Percentiles rank a stretch among this genome's conserved stretches.
These are phyloP conservation scores for Nyctereutes procyonoides DNA, from an alignment of 2,113 vertebrate genomes.

Conservation along the genomic window DNA sequence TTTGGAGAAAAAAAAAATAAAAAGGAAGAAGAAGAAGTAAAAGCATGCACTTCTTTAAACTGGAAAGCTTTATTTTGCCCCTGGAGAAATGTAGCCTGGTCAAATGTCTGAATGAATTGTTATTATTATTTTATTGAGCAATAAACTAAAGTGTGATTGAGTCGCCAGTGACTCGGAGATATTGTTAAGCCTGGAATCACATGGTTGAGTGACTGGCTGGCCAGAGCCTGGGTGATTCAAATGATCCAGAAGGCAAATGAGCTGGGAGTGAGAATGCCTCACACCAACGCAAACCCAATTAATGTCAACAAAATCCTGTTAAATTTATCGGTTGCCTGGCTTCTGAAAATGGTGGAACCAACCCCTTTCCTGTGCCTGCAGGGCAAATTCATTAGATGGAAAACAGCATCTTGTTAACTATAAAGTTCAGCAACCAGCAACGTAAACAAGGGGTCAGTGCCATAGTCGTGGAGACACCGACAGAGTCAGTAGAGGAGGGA, in stretches of 20 bases:
- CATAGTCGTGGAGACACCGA: not conserved
- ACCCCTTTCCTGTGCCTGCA: conserved; percentile 79
- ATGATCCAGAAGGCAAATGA: conserved; percentile 73
- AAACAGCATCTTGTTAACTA: conserved; percentile 72
- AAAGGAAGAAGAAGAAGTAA: conserved; percentile 57
- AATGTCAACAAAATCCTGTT: conserved; percentile 76
- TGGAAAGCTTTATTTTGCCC: conserved; percentile 79
- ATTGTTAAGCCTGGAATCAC: conserved; percentile 83
- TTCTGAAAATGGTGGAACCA: conserved; percentile 69
- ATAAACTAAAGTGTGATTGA: conserved; percentile 81
- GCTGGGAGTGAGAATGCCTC: conserved; percentile 77
- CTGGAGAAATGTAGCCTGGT: conserved; percentile 70
- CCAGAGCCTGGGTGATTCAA: conserved; percentile 70
- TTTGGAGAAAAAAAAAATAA: conserved; percentile 37
- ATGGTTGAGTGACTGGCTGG: conserved; percentile 80
- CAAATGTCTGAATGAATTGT: conserved; percentile 76
- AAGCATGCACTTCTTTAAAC: conserved; percentile 70
- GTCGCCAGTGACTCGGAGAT: conserved; percentile 78
- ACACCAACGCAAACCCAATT: conserved; percentile 82
- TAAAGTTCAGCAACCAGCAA: not conserved
- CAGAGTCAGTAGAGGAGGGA: not conserved
- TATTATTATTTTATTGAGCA: conserved; percentile 84
- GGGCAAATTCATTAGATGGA: conserved; percentile 80
- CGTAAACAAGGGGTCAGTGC: not conserved
- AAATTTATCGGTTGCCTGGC: conserved; percentile 83